Evolutionary conservation across 2,888 invertebrate genomes (phyloP), one percentile per base, ranked within the genome.

Genomic region (Protophormia terraenovae): DNA sequence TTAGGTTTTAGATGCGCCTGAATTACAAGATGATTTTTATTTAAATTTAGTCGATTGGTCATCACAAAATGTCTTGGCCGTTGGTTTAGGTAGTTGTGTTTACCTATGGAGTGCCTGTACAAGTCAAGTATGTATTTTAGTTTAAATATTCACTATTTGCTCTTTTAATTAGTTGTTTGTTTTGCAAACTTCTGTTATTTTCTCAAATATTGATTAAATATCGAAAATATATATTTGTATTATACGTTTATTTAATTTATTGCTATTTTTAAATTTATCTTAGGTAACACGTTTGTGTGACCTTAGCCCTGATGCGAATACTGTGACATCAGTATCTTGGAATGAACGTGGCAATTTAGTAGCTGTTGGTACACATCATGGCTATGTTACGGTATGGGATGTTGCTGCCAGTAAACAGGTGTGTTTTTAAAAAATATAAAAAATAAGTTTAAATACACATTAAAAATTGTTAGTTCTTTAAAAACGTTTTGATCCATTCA

Each of bases 21-120:
- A 93, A 81, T 87, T 93, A 79, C 93, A 99, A 93, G 99, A 99
- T 93, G 99, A 99, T 93, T 99, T 99, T 94, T 99, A 99, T 92
- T 93, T 99, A 88, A 99, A 99, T 93, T 95, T 99, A 86, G 99
- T 99, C 41, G 99, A 99, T 93, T 99, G 99, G 99, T 99, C 99
- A 5, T 97, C 98, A 71, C 98, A 98, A 93, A 99, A 99, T 93
- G 98, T 99, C 41, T 95, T 99, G 84, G 98, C 98, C 91, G 99
- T 99, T 3, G 99, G 99, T 0, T 94, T 99, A 22, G 98, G 98
- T 38, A 98, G 98, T 90, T 99, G 99, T 92, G 99, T 99, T 0
- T 99, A 99, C 92, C 93, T 99, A 83, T 99, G 99, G 99, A 99
- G 98, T 89, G 99, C 99, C 10, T 98, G 98, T 91, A 99, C 99